Base-by-base conservation (phyloP, 1,140 invertebrate species). In the Steinernema feltiae region DNA sequence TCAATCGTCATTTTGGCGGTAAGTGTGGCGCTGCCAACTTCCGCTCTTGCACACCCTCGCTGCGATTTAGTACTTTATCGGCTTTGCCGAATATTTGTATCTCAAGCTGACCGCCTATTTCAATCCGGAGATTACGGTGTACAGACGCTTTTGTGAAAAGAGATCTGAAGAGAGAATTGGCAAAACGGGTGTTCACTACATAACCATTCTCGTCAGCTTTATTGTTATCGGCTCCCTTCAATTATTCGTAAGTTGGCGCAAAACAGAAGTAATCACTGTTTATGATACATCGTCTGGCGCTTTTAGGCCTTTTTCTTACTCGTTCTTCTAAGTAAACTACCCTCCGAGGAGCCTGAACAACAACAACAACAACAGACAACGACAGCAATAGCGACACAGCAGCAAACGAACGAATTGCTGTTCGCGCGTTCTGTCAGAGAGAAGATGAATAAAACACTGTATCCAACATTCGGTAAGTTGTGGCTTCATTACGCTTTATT, bases 141-240 rank as follows among this genome's bases (percentile, higher is more conserved):
- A 63, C 24, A 7, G 53, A 27, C 12, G 53, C 12, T n/a, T 17
- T 27, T 63, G 53, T 21, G 53, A 63, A 12, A 63, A 63, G 24
- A 12, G 53, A 12, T 63, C 53, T 21, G 53, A 63, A 63, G 53
- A 63, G 24, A 12, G 15, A 15, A 63, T 63, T 7, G 53, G 53
- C 7, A 63, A 63, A 63, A 63, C 53, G 53, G 53, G 53, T 63
- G 53, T 63, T 21, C 53, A 63, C 53, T 63, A 63, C 53, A 63
- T 63, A 15, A 63, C 53, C 12, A 63, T 63, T 63, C 53, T 63
- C 24, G 15, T 63, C 53, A 63, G 53, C 53, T 63, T 63, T 63
- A 63, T 63, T n/a, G 53, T 63, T 27, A 15, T 63, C 24, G 53
- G 15, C 7, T 15, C 24, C 7, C 3, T 63, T 3, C 53, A 63